Percentiles rank a stretch among this genome's conserved stretches.
Evolutionary conservation across 1,140 invertebrate genomes (phyloP).

Genomic region (Drosophila kepulauana): DNA sequence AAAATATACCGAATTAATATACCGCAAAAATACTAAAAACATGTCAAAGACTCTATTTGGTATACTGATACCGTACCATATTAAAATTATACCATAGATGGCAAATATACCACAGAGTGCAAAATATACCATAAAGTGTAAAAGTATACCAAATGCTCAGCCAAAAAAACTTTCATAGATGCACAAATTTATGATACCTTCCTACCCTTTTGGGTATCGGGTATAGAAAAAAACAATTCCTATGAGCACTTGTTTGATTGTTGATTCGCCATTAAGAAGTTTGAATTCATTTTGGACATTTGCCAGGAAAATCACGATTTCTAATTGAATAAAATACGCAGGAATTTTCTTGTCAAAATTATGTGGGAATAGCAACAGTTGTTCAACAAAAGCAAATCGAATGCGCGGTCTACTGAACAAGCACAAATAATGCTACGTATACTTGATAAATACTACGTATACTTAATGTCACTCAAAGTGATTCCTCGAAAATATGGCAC

Average conservation of each 20-base stretch:
- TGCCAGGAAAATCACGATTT: slow-evolving; percentile 27
- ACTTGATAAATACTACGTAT: background rate
- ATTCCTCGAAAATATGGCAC: background rate
- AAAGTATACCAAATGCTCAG: no score
- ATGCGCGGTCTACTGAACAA: background rate
- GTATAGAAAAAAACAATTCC: slow-evolving; percentile 1
- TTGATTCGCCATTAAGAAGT: slow-evolving; percentile 36
- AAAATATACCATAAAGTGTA: no score
- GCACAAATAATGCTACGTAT: background rate
- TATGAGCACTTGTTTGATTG: background rate
- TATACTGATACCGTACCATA: no score
- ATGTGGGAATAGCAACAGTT: slow-evolving; percentile 50
- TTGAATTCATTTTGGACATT: slow-evolving; percentile 42
- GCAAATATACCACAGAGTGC: no score
- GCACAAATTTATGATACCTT: no score
- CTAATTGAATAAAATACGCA: slow-evolving; percentile 12
- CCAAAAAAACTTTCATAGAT: no score
- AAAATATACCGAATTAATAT: no score
- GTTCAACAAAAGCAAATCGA: slow-evolving; percentile 9
- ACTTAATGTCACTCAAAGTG: slow-evolving; percentile 3
- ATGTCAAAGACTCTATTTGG: no score
- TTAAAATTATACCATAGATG: no score
- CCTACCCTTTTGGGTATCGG: no score
- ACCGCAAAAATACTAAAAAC: no score
- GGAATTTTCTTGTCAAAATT: slow-evolving; percentile 12